Evolutionary conservation across 2,888 invertebrate genomes (phyloP).

Genomic region (Cenopis cana): DNA sequence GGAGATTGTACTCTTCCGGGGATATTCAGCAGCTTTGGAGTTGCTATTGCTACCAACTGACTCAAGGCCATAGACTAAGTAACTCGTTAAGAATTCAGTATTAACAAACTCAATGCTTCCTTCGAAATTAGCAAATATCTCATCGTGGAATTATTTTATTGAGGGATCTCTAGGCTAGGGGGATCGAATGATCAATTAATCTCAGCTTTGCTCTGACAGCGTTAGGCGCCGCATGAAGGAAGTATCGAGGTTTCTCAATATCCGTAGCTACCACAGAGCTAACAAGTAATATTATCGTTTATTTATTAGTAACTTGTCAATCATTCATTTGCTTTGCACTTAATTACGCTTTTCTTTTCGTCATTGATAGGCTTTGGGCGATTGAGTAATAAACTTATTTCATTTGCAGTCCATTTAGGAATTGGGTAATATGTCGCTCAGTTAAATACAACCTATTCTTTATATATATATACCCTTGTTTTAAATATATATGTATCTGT

Average conservation of each 20-base stretch:
- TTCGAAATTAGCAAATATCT: background rate
- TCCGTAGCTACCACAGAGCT: background rate
- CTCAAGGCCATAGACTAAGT: background rate
- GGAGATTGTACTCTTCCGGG: background rate
- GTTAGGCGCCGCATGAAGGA: slow-evolving; percentile 6
- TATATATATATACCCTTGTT: too few relatives aligned
- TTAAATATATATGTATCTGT: too few relatives aligned
- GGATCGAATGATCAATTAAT: slow-evolving; percentile 2
- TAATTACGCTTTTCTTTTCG: background rate
- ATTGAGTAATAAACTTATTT: too few relatives aligned
- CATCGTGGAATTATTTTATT: background rate
- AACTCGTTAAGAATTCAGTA: slow-evolving; percentile 18
- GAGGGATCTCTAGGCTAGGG: background rate
- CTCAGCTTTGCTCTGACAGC: slow-evolving; percentile 9
- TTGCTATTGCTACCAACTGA: background rate
- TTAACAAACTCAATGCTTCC: background rate
- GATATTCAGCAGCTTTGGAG: background rate
- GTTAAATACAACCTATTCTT: too few relatives aligned
- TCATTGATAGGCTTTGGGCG: background rate
- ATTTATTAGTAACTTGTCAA: background rate
- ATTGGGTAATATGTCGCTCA: too few relatives aligned
- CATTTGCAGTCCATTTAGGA: too few relatives aligned
- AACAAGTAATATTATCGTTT: slow-evolving; percentile 9
- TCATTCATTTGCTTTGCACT: background rate
- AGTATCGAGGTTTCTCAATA: background rate